phyloP scores from a whole-genome alignment of 2,113 vertebrate genomes.

The Apteryx owenii region DNA sequence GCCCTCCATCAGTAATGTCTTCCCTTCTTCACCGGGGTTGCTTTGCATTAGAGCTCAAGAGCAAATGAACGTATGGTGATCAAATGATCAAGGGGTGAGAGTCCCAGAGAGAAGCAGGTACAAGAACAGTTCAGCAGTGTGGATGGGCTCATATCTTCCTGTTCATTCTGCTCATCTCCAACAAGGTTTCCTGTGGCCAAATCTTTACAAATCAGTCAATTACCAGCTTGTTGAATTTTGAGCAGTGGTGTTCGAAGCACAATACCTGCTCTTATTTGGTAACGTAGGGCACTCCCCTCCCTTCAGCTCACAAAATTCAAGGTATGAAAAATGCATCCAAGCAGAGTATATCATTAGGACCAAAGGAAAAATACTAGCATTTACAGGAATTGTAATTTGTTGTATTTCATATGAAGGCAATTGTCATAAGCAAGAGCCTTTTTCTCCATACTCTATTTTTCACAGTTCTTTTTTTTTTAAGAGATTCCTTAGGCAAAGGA shows the following conservation, averaged over 20 bases:
- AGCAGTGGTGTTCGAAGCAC: not conserved
- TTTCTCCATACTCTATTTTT: slow-evolving; percentile 6
- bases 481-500: not conserved
- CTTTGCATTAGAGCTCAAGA: not conserved
- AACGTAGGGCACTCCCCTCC: not conserved
- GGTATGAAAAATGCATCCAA: not conserved
- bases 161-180: not conserved
- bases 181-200: not conserved
- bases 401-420: not conserved
- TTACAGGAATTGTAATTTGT: not conserved
- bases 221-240: not conserved
- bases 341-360: not conserved
- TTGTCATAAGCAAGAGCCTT: not conserved
- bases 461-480: not conserved
- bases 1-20: rapidly evolving
- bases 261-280: not conserved
- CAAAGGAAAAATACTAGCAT: not conserved
- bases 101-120: too few species aligned
- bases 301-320: not conserved
- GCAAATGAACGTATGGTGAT: not conserved
- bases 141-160: not conserved
- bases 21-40: not conserved
- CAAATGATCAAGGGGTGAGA: not conserved
- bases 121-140: not conserved
- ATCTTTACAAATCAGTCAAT: not conserved